Evolutionary conservation across 2,113 vertebrate species (phyloP).

Genomic region (Leiothrix lutea): DNA sequence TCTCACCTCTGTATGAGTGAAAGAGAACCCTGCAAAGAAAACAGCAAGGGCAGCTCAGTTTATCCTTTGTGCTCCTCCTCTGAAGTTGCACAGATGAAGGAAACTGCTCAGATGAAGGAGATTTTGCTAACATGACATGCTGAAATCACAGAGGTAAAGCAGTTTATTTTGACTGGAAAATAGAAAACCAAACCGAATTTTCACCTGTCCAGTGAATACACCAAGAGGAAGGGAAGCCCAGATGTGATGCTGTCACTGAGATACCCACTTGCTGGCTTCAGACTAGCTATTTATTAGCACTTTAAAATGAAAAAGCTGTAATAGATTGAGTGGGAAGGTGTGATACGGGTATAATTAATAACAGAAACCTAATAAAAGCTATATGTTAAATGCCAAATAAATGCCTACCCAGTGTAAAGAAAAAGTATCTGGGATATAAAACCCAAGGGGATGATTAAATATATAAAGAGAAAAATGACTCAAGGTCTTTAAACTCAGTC

Average conservation of each 20-base stretch:
- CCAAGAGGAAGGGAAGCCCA: neutral
- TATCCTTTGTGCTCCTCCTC: accelerated
- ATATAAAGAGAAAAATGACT: neutral
- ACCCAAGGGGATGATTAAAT: neutral
- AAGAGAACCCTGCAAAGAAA: neutral
- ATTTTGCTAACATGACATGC: neutral
- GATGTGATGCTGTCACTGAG: neutral
- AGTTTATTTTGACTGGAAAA: neutral
- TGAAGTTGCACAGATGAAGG: neutral
- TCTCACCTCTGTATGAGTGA: neutral
- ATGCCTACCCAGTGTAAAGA: neutral
- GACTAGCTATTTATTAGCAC: neutral
- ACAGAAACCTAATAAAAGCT: neutral
- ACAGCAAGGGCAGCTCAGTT: neutral
- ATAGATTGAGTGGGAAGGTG: neutral
- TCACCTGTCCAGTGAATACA: neutral
- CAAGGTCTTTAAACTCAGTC: neutral
- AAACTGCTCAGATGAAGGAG: neutral
- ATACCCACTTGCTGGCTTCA: neutral
- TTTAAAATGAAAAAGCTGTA: neutral
- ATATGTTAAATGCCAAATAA: neutral
- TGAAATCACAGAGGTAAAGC: neutral
- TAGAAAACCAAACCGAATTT: neutral
- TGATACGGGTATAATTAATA: neutral
- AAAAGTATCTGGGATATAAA: neutral